Conservation (phyloP, 2,888 invertebrate genomes). For the Euzophera pinguis region DNA sequence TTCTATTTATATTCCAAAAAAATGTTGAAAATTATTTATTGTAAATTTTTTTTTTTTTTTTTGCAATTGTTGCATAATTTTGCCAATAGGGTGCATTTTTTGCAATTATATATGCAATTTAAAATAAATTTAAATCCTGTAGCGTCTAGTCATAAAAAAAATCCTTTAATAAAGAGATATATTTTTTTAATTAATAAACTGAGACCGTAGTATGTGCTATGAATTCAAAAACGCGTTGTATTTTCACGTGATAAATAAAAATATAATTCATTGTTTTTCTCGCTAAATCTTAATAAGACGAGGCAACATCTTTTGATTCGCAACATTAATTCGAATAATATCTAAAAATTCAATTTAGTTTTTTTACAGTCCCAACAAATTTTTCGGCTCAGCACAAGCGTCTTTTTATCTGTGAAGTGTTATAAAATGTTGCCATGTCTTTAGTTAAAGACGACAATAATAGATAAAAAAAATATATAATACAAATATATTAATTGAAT, state of each 20-base stretch:
- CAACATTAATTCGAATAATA: not conserved
- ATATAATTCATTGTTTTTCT: not conserved
- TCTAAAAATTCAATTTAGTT: no score
- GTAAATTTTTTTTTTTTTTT: no score
- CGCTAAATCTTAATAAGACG: not conserved
- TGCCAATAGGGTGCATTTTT: not conserved
- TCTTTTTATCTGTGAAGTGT: no score
- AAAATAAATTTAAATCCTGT: no score
- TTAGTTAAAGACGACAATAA: not conserved
- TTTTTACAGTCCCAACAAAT: no score
- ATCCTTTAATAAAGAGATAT: no score
- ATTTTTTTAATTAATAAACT: no score
- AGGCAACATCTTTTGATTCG: not conserved
- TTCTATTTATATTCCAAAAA: not conserved
- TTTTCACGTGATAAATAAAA: no score
- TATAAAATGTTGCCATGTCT: not conserved
- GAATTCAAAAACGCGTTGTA: no score
- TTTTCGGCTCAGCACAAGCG: no score
- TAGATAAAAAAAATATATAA: not conserved
- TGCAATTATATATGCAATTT: not conserved
- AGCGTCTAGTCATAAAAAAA: no score
- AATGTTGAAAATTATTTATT: not conserved
- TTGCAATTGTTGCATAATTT: not conserved
- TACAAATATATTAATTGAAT: not conserved
- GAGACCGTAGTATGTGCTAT: no score